Evolutionary conservation across 2,797 vertebrate genomes (phyloP).

Genomic region (Pyrrhura leucotis): DNA sequence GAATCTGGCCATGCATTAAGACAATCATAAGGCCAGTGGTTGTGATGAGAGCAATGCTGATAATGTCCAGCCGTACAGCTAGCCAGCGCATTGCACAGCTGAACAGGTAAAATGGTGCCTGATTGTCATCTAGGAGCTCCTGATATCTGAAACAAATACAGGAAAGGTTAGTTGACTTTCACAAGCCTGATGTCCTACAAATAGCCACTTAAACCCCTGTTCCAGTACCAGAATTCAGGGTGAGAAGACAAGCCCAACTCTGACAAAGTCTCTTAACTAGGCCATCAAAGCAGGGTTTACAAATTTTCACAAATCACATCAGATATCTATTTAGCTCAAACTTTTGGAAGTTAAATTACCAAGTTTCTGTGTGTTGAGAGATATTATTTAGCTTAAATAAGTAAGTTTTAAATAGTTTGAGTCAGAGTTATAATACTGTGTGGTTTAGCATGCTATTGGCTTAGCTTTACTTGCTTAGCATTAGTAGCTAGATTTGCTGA

Average conservation of each 20-base stretch:
- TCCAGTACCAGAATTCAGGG: neutral
- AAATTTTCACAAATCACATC: neutral
- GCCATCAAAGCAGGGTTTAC: neutral
- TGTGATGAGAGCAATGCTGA: conserved; percentile 90
- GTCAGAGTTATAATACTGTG: neutral
- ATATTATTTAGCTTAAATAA: neutral
- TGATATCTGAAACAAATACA: conserved; percentile 82
- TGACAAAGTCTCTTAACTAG: neutral
- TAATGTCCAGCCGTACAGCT: conserved; percentile 88
- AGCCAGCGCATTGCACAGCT: conserved; percentile 93
- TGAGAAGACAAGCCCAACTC: fast-evolving
- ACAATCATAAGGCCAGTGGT: conserved; percentile 91
- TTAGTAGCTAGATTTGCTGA: neutral
- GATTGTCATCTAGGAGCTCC: conserved; percentile 89
- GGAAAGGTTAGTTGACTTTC: neutral
- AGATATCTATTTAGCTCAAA: neutral
- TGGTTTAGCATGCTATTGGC: neutral
- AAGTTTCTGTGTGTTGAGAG: neutral
- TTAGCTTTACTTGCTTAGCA: neutral
- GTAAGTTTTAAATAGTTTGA: neutral
- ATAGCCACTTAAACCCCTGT: neutral
- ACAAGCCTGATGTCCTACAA: neutral
- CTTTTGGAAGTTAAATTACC: neutral
- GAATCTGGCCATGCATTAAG: conserved; percentile 89
- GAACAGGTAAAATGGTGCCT: conserved; percentile 89